phyloP scores from a whole-genome alignment of 2,797 vertebrate genomes.

The Phrynocephalus vlangalii region DNA sequence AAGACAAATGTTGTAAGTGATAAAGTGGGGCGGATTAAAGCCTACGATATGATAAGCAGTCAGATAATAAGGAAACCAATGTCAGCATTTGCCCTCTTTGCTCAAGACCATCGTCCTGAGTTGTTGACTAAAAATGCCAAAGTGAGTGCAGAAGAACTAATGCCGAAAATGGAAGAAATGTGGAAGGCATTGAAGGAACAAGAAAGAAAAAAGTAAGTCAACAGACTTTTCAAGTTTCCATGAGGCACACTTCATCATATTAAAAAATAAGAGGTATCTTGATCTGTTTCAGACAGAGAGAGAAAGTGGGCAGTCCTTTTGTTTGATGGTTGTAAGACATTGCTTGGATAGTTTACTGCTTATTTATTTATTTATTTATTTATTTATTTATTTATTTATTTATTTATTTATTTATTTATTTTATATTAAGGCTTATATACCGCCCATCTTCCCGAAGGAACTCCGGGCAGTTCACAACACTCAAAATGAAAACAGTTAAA shows the following conservation, averaged over 20 bases:
- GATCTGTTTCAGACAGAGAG: constrained; percentile 74
- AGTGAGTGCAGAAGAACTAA: constrained; percentile 84
- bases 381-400: too few species aligned
- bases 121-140: constrained; percentile 85
- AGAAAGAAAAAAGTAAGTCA: constrained; percentile 91
- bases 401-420: too few species aligned
- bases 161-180: constrained; percentile 80
- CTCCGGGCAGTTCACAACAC: too few species aligned
- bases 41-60: constrained; percentile 91
- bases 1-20: constrained; percentile 82
- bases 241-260: constrained; percentile 79
- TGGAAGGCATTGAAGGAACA: constrained; percentile 91
- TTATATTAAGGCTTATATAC: too few species aligned
- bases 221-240: constrained; percentile 81
- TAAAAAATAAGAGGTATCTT: constrained; percentile 52
- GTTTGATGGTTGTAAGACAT: constrained; percentile 56
- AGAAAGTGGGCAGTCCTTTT: constrained; percentile 75
- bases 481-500: too few species aligned
- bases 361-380: constrained; percentile 29
- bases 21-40: constrained; percentile 85
- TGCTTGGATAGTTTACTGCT: constrained; percentile 64
- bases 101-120: constrained; percentile 83
- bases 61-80: constrained; percentile 84
- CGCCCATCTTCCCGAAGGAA: too few species aligned
- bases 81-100: constrained; percentile 86